Evolutionary conservation across 2,888 invertebrate species (phyloP).

Genomic region (Polymixis lichenea): DNA sequence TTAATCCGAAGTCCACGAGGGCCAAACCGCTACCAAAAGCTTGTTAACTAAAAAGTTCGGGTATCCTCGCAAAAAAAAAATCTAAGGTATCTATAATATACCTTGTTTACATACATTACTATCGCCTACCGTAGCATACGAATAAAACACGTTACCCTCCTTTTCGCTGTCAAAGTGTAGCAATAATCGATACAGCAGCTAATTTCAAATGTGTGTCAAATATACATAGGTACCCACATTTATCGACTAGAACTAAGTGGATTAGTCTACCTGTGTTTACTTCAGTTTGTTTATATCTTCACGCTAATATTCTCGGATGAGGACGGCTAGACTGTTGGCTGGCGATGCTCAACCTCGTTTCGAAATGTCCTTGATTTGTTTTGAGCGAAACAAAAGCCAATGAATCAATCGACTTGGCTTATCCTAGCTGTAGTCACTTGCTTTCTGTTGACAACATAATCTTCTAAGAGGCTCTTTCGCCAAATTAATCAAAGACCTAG

Average conservation of each 20-base stretch:
- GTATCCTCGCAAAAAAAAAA: no score
- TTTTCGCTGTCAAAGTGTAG: constrained; percentile 29
- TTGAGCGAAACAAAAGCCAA: not conserved
- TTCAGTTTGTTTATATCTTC: constrained; percentile 10
- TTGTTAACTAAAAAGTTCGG: no score
- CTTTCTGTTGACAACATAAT: not conserved
- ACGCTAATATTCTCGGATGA: constrained; percentile 6
- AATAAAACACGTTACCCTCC: constrained; percentile 14
- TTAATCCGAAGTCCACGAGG: no score
- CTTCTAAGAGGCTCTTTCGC: not conserved
- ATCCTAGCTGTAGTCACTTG: not conserved
- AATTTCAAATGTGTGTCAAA: constrained; percentile 50
- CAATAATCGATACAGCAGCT: constrained; percentile 48
- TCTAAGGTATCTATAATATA: not conserved
- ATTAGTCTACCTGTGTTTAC: constrained; percentile 31
- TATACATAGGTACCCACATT: constrained; percentile 21
- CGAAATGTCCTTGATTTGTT: not conserved
- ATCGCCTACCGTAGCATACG: not conserved
- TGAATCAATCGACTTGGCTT: not conserved
- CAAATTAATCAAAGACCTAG: not conserved
- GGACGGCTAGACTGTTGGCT: not conserved
- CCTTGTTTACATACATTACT: constrained; percentile 5
- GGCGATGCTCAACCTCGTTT: not conserved
- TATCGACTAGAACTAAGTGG: constrained; percentile 25
- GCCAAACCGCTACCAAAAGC: no score